Base-by-base conservation (phyloP, 2,797 vertebrate species). In the Myiotriccus ornatus region DNA sequence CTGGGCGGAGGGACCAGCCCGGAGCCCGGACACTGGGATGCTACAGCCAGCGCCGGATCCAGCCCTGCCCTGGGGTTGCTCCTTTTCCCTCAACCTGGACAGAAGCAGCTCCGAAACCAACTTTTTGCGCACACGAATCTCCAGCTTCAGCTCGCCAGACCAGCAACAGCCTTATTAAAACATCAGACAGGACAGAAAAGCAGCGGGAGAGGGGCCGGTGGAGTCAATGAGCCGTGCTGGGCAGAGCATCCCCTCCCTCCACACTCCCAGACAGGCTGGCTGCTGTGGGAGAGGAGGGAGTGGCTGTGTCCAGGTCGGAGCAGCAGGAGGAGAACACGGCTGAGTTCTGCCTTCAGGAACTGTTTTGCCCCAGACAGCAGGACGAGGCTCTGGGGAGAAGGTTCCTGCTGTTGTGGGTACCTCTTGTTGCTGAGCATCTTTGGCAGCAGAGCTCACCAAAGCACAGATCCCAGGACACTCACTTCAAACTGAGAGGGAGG, bases 81-180 rank as follows among this genome's bases (percentile, higher is more conserved):
- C 6, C 21, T 34, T 7, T 9, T 5, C 46, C 59, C 27, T 32
- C 49, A 18, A 5, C 14, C 37, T 1, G 37, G 44, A 6, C 11
- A 11, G n/a, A 63, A 47, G 17, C 30, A 3, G 25, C 6, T 27
- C 27, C 2, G 4, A 43, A 28, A 2, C 15, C 9, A 90, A 63
- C 17, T 19, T 14, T 28, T 14, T 7, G 20, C 14, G 1, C 2
- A 1, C 35, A 0, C 0, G 19, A 44, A 60, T 27, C 59, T 19
- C 17, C 55, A 5, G 39, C 3, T 2, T 12, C 2, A 3, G 35
- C 75, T 81, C 70, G 2, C 49, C 49, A 10, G 27, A 50, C 49
- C 49, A 28, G 68, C 50, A 39, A 28, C 37, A 2, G 20, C 27
- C n/a, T 59, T 60, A 32, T 34, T 41, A 30, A 68, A 84, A 22